Percentiles rank a stretch among this genome's conserved stretches.
phyloP scores from a whole-genome alignment of 2,113 vertebrate species.

The Ptilonorhynchus violaceus region DNA sequence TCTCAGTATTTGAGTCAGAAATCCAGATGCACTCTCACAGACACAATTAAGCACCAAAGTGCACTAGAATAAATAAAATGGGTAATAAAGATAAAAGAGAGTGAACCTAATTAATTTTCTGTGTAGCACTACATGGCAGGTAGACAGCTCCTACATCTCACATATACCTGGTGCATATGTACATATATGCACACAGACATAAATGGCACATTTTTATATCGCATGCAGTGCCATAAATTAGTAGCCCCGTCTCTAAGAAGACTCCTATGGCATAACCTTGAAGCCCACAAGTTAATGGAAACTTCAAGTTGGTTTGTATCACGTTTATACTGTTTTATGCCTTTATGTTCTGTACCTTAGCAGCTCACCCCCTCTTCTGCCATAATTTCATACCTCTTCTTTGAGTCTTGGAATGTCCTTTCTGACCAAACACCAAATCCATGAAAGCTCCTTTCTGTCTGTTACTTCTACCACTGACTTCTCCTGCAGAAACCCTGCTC shows the following conservation, averaged over 20 bases:
- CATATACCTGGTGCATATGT: neutral
- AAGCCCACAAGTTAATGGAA: neutral
- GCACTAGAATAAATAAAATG: neutral
- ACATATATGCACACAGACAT: accelerated
- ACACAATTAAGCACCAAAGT: neutral
- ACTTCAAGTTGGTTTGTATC: neutral
- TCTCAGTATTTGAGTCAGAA: neutral
- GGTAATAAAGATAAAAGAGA: neutral
- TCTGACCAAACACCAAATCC: neutral
- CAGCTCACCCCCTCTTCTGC: neutral
- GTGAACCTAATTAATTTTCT: neutral
- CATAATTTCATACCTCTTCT: neutral
- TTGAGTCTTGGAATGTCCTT: neutral
- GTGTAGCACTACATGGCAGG: neutral
- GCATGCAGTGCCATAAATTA: neutral
- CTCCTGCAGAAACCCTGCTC: neutral
- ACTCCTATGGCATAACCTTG: neutral
- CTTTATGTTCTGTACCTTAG: neutral
- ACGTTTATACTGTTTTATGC: neutral
- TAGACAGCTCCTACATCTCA: neutral
- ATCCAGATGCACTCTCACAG: neutral
- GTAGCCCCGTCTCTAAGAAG: neutral
- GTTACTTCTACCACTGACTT: neutral
- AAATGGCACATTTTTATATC: neutral
- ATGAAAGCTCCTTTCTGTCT: neutral